phyloP scores from a whole-genome alignment of 1,140 invertebrate genomes.

The Drosophila pseudoananassae region DNA sequence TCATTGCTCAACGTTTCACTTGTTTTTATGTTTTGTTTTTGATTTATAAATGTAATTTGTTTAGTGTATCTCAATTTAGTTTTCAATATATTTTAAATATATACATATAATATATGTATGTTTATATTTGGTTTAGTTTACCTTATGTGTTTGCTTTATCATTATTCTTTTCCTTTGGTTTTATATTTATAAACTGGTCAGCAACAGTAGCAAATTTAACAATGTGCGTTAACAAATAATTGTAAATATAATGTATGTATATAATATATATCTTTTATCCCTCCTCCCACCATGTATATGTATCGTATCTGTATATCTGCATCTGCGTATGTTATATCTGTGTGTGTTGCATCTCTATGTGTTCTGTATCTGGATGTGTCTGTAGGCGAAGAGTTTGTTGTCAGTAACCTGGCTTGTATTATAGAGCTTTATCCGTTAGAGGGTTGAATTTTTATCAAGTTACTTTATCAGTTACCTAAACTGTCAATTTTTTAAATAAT shows the following conservation, averaged over 20 bases:
- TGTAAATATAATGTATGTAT: conserved; percentile 83
- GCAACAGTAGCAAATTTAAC: conserved; percentile 84
- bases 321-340: conserved; percentile 5
- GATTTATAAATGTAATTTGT: conserved; percentile 76
- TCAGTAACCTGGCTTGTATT: conserved; percentile 19
- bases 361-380: conserved; percentile 19
- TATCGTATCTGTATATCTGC: conserved; percentile 22
- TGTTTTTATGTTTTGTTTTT: conserved; percentile 38
- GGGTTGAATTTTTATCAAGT: conserved; percentile 30
- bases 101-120: conserved; percentile 83
- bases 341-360: conserved; percentile 4
- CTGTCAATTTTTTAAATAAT: conserved; percentile 62
- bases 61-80: conserved; percentile 63
- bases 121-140: conserved; percentile 71
- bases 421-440: conserved; percentile 23
- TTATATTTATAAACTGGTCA: conserved; percentile 83
- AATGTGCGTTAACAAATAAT: conserved; percentile 84
- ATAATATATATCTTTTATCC: conserved; percentile 56
- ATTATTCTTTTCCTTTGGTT: conserved; percentile 24
- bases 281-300: conserved; percentile 13
- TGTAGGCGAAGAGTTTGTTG: neutral
- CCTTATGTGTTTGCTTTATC: conserved; percentile 60
- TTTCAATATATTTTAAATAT: conserved; percentile 80
- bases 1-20: conserved; percentile 51
- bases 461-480: conserved; percentile 41